Conservation (phyloP, 2,113 vertebrate species). For the Nibea albiflora region DNA sequence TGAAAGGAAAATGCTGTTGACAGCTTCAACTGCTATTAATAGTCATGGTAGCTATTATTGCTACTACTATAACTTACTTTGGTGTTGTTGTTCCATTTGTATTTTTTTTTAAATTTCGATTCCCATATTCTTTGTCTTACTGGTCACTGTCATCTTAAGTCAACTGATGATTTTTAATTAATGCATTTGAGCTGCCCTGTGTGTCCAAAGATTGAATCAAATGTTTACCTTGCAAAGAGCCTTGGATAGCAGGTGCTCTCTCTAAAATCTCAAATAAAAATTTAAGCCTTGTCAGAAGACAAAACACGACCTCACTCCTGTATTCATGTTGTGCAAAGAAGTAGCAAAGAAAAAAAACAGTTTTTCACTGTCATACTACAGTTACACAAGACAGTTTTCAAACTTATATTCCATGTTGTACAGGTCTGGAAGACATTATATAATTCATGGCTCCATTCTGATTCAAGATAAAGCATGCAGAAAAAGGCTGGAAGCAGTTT, state of each 20-base stretch:
- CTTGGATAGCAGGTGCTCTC: not conserved
- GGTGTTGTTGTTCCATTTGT: not conserved
- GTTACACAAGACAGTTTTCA: not conserved
- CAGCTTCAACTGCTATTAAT: too few relatives aligned
- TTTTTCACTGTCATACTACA: not conserved
- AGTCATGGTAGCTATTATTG: too few relatives aligned
- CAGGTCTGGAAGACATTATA: not conserved
- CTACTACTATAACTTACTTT: too few relatives aligned
- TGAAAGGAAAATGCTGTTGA: too few relatives aligned
- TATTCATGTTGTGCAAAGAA: not conserved
- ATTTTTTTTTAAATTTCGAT: not conserved
- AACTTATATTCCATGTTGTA: not conserved
- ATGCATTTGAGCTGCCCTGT: not conserved
- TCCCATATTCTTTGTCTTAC: not conserved
- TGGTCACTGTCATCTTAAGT: not conserved
- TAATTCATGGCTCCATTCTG: not conserved
- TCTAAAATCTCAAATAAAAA: not conserved
- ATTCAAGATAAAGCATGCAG: not conserved
- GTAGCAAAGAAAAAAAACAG: not conserved
- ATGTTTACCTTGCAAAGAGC: slow-evolving; percentile 34
- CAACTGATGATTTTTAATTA: not conserved
- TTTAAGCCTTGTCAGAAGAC: not conserved
- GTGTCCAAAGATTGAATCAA: slow-evolving; percentile 40
- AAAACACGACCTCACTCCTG: not conserved
- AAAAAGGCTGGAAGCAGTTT: not conserved